Evolutionary conservation across 2,797 vertebrate genomes (phyloP).

Genomic region (Sebastes cheni): DNA sequence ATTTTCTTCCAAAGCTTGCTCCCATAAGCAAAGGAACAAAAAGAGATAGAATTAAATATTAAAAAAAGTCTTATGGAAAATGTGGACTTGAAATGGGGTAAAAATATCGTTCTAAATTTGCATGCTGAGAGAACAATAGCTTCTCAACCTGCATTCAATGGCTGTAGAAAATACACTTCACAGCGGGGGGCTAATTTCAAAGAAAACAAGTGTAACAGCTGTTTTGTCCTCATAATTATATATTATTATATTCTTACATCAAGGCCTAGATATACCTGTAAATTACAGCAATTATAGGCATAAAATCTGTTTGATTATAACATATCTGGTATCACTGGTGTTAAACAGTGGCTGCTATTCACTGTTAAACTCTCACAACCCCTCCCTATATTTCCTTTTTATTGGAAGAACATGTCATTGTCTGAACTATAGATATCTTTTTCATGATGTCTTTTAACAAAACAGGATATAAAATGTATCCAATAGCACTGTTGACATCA

Average conservation of each 20-base stretch:
- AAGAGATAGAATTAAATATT: background rate
- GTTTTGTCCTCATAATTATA: background rate
- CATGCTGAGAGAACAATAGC: background rate
- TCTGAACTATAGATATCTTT: background rate
- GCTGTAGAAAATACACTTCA: background rate
- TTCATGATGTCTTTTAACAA: constrained; percentile 13
- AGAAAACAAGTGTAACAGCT: background rate
- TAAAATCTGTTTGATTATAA: constrained; percentile 7
- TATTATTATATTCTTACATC: background rate
- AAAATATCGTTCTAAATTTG: background rate
- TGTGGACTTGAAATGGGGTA: background rate
- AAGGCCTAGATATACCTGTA: background rate
- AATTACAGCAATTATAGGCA: background rate
- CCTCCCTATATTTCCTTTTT: constrained; percentile 27
- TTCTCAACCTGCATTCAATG: background rate
- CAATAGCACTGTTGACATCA: background rate
- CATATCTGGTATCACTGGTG: background rate
- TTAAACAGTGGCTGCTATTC: background rate
- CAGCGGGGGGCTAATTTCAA: background rate
- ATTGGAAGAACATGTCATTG: background rate
- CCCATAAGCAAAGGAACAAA: background rate
- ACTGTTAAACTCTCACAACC: constrained; percentile 14
- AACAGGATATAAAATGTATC: constrained; percentile 15
- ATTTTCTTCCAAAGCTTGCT: background rate
- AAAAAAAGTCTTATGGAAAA: background rate